A percentile compares a stretch with the other conserved stretches of the same genome.
phyloP scores from a whole-genome alignment of 2,113 vertebrate species.

The Oreamnos americanus region DNA sequence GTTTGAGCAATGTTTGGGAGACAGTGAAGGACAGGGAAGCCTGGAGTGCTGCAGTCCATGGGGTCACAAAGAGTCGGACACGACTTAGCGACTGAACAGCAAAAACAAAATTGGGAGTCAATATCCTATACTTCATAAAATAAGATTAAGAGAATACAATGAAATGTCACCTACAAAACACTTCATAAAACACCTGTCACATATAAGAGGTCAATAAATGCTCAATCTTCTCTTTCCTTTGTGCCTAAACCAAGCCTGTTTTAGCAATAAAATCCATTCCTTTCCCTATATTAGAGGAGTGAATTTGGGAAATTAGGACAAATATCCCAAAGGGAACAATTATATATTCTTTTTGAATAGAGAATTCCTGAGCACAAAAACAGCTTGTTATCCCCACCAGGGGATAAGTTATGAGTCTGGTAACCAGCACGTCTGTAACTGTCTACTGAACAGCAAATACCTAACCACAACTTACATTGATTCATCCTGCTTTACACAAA shows the following conservation, averaged over 20 bases:
- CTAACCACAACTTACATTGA: background rate
- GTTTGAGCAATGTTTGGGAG: background rate
- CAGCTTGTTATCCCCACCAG: background rate
- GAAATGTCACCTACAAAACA: background rate
- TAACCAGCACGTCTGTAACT: rapidly evolving
- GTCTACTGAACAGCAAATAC: background rate
- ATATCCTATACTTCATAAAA: background rate
- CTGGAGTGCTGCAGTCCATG: background rate
- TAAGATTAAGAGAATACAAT: background rate
- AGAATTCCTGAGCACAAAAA: background rate
- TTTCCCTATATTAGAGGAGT: background rate
- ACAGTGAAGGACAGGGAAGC: background rate
- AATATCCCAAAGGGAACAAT: background rate
- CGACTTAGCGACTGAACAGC: background rate
- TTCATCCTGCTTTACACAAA: background rate
- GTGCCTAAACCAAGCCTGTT: background rate
- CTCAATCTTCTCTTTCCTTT: background rate
- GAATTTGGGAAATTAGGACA: background rate
- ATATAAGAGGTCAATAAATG: background rate
- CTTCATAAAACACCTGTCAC: background rate
- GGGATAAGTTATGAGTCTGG: background rate
- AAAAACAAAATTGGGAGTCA: background rate
- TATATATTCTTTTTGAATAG: background rate
- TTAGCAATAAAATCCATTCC: background rate
- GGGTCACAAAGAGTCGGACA: background rate